Percentiles rank a stretch among this genome's conserved stretches.
phyloP scores from a whole-genome alignment of 1,140 invertebrate species.

The Cardiocondyla obscurior region DNA sequence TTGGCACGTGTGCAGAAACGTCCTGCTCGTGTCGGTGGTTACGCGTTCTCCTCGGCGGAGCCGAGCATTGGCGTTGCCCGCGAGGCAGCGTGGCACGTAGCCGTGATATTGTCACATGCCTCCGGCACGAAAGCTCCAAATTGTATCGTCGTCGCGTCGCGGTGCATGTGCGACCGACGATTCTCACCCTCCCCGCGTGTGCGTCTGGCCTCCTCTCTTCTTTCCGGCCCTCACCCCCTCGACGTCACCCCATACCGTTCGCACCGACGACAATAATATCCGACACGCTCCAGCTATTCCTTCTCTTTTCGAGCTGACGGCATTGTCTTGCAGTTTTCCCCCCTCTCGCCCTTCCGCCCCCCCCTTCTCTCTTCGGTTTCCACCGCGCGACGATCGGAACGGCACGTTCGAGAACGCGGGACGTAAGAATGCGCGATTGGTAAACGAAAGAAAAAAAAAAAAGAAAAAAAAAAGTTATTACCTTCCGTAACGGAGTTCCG shows the following conservation, averaged over 20 bases:
- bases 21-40: slow-evolving; percentile 38
- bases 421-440: slow-evolving; percentile 41
- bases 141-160: slow-evolving; percentile 76
- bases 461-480: slow-evolving; percentile 15
- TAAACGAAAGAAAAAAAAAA: slow-evolving; percentile 27
- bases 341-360: too few relatives aligned
- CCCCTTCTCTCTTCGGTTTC: background rate
- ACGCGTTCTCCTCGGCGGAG: slow-evolving; percentile 18
- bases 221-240: background rate
- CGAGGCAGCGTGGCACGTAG: slow-evolving; percentile 76
- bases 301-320: slow-evolving; percentile 65
- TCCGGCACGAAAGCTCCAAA: slow-evolving; percentile 78
- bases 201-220: slow-evolving; percentile 8
- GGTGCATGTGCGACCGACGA: slow-evolving; percentile 63
- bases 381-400: slow-evolving; percentile 5
- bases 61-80: slow-evolving; percentile 18
- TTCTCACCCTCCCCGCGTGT: slow-evolving; percentile 4
- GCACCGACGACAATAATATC: slow-evolving; percentile 69
- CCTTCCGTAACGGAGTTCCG: slow-evolving; percentile 13
- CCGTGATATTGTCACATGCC: slow-evolving; percentile 79
- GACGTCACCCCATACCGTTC: slow-evolving; percentile 14
- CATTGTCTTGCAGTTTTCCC: slow-evolving; percentile 32
- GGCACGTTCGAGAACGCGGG: slow-evolving; percentile 43
- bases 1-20: slow-evolving; percentile 30
- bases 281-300: slow-evolving; percentile 65